These are phyloP conservation scores for Clarias pachynema DNA, from an alignment of 2,797 vertebrate genomes.

Conservation along the genomic window DNA sequence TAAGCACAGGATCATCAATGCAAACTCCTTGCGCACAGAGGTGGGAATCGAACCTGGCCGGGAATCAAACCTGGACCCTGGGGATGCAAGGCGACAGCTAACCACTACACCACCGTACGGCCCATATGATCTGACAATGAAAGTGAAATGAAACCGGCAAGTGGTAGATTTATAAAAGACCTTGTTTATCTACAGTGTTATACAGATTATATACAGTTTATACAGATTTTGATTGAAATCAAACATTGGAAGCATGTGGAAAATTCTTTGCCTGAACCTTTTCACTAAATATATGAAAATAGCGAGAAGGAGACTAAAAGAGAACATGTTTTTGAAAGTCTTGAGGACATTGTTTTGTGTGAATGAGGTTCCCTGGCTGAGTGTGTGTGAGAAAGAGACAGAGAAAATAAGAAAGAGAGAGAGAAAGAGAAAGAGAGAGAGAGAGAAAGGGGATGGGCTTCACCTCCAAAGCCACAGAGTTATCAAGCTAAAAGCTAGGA, in stretches of 20 bases:
- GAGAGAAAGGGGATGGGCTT: neutral
- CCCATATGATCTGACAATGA: neutral
- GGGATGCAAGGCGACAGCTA: too few relatives aligned
- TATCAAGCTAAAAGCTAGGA: conserved; percentile 56
- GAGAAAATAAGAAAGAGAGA: neutral
- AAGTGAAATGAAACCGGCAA: neutral
- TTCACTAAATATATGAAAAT: conserved; percentile 1
- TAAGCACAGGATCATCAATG: too few relatives aligned
- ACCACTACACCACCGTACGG: too few relatives aligned
- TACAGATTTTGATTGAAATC: neutral
- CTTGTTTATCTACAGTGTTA: neutral
- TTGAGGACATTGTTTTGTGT: neutral
- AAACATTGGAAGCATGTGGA: neutral
- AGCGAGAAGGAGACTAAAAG: neutral
- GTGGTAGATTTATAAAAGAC: neutral
- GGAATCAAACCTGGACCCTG: too few relatives aligned
- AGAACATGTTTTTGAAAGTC: neutral
- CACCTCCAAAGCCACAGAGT: conserved; percentile 41
- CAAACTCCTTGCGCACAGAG: too few relatives aligned
- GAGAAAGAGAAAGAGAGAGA: neutral
- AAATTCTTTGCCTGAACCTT: neutral
- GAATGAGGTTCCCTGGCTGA: neutral
- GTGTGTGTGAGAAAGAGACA: neutral
- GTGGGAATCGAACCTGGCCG: too few relatives aligned
- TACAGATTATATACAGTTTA: neutral